phyloP scores from a whole-genome alignment of 2,113 vertebrate species.

The Salvelinus alpinus region DNA sequence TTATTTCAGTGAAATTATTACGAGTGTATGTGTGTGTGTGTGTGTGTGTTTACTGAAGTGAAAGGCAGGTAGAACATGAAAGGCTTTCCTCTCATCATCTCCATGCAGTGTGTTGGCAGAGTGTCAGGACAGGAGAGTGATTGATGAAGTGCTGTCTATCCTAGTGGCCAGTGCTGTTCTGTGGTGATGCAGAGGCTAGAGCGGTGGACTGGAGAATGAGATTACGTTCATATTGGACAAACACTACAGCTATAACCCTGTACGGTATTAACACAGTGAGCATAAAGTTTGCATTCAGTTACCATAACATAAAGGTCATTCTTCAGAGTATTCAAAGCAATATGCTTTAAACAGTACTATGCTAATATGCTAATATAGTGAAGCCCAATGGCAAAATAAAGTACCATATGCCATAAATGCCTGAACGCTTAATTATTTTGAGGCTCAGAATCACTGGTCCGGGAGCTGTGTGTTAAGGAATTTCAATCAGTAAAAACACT shows the following conservation, averaged over 20 bases:
- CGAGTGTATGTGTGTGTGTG: neutral
- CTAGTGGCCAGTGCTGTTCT: conserved; percentile 63
- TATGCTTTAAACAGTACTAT: conserved; percentile 1
- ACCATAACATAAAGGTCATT: neutral
- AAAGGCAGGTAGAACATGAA: conserved; percentile 42
- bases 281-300: neutral
- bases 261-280: neutral
- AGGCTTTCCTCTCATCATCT: conserved; percentile 54
- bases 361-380: neutral
- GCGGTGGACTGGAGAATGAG: conserved; percentile 67
- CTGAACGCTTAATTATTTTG: neutral
- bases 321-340: conserved; percentile 33
- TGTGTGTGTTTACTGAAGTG: neutral
- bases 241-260: conserved; percentile 50
- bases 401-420: neutral
- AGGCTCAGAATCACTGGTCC: neutral
- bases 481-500: conserved; percentile 5
- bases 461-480: neutral
- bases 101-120: conserved; percentile 62
- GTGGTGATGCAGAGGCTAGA: conserved; percentile 67
- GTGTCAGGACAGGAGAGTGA: conserved; percentile 64
- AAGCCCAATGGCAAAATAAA: neutral
- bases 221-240: conserved; percentile 73
- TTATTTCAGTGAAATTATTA: no score
- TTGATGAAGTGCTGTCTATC: conserved; percentile 73